phyloP scores from a whole-genome alignment of 2,113 vertebrate genomes.

The Carassius auratus region DNA sequence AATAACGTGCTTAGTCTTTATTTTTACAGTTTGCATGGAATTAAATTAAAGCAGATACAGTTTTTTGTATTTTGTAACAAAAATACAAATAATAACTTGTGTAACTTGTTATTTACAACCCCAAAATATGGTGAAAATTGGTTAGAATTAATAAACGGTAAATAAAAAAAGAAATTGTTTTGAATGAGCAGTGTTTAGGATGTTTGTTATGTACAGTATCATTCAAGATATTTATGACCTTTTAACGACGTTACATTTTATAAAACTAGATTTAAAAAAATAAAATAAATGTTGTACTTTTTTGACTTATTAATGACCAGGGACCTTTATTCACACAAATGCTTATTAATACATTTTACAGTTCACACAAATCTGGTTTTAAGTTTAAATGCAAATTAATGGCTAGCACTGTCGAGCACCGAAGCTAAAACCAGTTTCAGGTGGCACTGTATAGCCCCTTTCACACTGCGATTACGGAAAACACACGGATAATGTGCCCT shows the following conservation, averaged over 20 bases:
- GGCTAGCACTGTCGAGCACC: neutral
- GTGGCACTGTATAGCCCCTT: neutral
- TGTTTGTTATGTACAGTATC: neutral
- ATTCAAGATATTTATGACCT: neutral
- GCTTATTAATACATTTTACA: neutral
- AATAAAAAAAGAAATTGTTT: neutral
- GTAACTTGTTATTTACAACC: neutral
- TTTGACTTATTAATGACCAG: neutral
- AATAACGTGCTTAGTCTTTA: neutral
- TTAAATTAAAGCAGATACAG: neutral
- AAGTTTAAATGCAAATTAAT: neutral
- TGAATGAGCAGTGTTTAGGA: neutral
- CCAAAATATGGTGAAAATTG: neutral
- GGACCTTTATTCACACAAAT: neutral
- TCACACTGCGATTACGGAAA: no score
- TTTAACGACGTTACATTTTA: neutral
- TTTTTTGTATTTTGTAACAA: neutral
- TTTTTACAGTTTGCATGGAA: neutral
- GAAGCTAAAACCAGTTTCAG: neutral
- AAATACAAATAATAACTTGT: neutral
- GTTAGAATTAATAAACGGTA: neutral
- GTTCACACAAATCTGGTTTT: neutral
- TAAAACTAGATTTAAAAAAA: neutral
- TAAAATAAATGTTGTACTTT: no score
- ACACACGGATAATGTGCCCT: no score